Conservation (phyloP, 2,797 vertebrate genomes). For the Onychomys torridus region DNA sequence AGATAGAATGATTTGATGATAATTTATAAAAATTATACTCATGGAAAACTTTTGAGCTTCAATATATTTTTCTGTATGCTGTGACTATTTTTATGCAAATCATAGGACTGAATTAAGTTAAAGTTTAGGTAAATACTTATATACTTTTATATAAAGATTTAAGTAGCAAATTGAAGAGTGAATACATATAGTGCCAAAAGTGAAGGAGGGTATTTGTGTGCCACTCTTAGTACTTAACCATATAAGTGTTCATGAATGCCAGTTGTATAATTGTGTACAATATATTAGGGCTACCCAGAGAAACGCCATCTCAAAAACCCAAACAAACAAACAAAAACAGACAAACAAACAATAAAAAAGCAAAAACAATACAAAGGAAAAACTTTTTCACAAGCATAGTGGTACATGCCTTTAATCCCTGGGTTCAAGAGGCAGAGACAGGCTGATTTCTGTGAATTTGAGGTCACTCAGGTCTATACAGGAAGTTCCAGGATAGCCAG, state of each 20-base stretch:
- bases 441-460: no score
- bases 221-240: neutral
- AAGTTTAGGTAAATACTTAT: neutral
- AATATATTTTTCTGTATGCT: neutral
- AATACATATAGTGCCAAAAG: neutral
- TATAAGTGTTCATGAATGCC: neutral
- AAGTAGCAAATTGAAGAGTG: neutral
- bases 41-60: neutral
- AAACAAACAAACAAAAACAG: no score
- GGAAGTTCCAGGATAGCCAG: no score
- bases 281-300: neutral
- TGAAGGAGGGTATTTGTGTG: neutral
- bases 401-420: no score
- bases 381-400: no score
- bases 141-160: neutral
- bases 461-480: no score
- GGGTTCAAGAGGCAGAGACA: no score
- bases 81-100: neutral
- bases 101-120: neutral
- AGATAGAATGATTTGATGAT: neutral
- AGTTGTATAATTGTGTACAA: neutral
- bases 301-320: no score
- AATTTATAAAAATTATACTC: neutral
- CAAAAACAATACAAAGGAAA: no score
- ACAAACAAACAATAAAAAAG: no score